Base-by-base conservation (phyloP, 2,888 invertebrate genomes). In the Drosophila conformis region DNA sequence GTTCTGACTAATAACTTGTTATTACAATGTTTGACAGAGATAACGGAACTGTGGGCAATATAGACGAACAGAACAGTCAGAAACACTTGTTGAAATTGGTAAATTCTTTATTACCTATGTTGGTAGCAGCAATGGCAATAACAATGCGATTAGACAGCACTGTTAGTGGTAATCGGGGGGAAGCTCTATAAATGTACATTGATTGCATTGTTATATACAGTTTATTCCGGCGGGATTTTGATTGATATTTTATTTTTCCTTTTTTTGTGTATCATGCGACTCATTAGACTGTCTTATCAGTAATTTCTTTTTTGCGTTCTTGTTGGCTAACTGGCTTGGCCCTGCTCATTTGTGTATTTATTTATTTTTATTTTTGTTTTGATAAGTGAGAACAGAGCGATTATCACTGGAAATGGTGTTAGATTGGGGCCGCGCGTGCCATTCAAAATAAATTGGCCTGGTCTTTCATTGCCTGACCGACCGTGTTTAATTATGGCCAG, bases 221-320 rank as follows among this genome's bases (percentile, higher is more conserved):
- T 25, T 51, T 57, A 53, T 69, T 69, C 64, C 46, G 52, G 51
- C 21, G 51, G 18, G 15, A 61, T 67, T 58, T 58, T 27, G 38
- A 58, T 67, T 71, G 40, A 35, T 59, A 33, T 49, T 8, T 33
- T 46, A 54, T 42, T 35, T 31, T 21, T 25, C 10, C 10, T 40
- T 36, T 35, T 25, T 35, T 13, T 54, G 40, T 52, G 15, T 36
- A 7, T 35, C 31, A 10, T n/a, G 29, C 11, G 13, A 46, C 7
- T 46, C 21, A 25, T 46, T 59, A 18, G 54, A 38, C 29, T 54
- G 48, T 73, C 51, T 73, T 74, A 73, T 74, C 74, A 64, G 59
- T 25, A 46, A 46, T 51, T 25, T 40, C 27, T 68, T 56, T 15
- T 51, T 70, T 60, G 64, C 29, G 29, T 7, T 29, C 38, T 42